phyloP scores from a whole-genome alignment of 2,113 vertebrate genomes.

The Catharus fuscescens region DNA sequence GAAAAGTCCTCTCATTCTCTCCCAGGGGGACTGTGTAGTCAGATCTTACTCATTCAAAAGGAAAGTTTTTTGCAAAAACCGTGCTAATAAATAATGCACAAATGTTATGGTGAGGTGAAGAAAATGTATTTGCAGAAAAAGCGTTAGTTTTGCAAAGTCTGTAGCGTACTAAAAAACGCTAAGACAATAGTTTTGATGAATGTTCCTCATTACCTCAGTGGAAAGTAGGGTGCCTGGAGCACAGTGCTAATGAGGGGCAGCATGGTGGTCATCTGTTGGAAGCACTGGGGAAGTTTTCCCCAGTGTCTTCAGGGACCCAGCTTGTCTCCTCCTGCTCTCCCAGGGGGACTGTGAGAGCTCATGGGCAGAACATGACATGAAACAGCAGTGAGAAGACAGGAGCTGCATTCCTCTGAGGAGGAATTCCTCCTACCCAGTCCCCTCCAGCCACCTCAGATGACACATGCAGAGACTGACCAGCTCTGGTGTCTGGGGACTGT shows the following conservation, averaged over 20 bases:
- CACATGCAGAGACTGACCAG: background rate
- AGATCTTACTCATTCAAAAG: background rate
- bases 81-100: background rate
- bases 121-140: conserved; percentile 1
- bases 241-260: background rate
- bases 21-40: no score
- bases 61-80: background rate
- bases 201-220: background rate
- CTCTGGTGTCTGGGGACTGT: background rate
- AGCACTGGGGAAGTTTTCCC: background rate
- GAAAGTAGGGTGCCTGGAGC: background rate
- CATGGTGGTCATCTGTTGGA: background rate
- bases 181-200: background rate
- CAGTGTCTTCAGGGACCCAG: background rate
- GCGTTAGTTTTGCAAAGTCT: background rate
- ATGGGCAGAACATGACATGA: rapidly evolving
- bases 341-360: background rate
- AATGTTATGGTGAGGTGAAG: background rate
- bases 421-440: background rate
- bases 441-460: background rate
- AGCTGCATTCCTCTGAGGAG: background rate
- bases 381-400: rapidly evolving
- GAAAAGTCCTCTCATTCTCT: background rate
- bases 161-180: background rate
- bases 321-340: background rate